A percentile compares a stretch with the other conserved stretches of the same genome.
Evolutionary conservation across 2,113 vertebrate species (phyloP).

Genomic region (Etia nguti): DNA sequence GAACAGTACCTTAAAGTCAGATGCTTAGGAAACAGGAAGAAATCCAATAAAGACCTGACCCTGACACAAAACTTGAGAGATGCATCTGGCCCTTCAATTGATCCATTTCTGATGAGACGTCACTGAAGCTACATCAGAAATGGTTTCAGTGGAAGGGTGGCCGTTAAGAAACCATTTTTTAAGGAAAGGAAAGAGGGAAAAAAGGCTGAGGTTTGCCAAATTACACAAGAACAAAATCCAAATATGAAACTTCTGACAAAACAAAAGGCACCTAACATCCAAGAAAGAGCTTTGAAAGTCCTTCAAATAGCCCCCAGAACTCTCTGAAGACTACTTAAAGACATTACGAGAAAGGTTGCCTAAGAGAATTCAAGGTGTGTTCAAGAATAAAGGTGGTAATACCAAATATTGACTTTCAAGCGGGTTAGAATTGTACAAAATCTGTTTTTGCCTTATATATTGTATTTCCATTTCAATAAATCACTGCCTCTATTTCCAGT

Average conservation of each 20-base stretch:
- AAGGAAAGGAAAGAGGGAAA: neutral
- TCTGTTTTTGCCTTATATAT: neutral
- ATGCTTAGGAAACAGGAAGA: neutral
- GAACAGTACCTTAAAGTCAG: neutral
- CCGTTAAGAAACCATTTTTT: neutral
- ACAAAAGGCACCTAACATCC: neutral
- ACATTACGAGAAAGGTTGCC: neutral
- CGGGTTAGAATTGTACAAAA: neutral
- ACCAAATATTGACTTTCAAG: neutral
- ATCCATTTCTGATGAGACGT: neutral
- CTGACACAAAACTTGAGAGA: neutral
- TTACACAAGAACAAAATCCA: neutral
- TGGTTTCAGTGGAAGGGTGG: neutral
- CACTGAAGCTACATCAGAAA: neutral
- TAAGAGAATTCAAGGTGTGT: neutral
- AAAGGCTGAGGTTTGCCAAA: neutral
- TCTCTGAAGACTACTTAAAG: neutral
- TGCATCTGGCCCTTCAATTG: neutral
- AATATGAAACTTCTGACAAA: neutral
- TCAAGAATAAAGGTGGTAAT: neutral
- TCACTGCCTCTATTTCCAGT: neutral
- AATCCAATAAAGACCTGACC: neutral
- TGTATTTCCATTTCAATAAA: neutral
- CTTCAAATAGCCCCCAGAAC: neutral
- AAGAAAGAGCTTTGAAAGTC: neutral